A percentile compares a stretch with the other conserved stretches of the same genome.
Conservation (phyloP, 2,113 vertebrate species). For the Polypterus senegalus region DNA sequence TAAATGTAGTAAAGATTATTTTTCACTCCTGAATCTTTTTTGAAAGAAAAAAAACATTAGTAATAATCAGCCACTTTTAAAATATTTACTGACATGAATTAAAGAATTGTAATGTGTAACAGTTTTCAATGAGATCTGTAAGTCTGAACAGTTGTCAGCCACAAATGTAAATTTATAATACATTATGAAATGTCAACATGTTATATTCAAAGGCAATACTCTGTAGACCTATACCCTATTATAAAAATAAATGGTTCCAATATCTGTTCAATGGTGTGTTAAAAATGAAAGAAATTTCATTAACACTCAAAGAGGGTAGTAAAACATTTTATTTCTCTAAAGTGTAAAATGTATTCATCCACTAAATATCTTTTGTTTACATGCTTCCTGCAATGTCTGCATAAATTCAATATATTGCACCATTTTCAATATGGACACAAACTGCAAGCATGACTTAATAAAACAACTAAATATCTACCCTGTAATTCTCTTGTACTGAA, state of each 20-base stretch:
- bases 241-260: conserved; percentile 78
- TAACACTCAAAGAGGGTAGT: conserved; percentile 67
- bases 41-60: too few species aligned
- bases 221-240: conserved; percentile 53
- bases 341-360: conserved; percentile 50
- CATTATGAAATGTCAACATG: conserved; percentile 33
- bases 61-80: too few species aligned
- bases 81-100: background rate
- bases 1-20: too few species aligned
- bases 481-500: too few species aligned
- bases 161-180: conserved; percentile 27
- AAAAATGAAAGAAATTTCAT: conserved; percentile 71
- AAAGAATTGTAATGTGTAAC: background rate
- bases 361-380: conserved; percentile 53
- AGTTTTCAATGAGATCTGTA: conserved; percentile 24
- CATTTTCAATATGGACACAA: too few species aligned
- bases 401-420: conserved; percentile 35
- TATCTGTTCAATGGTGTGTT: conserved; percentile 81
- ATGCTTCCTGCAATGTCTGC: conserved; percentile 36
- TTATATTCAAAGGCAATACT: conserved; percentile 50
- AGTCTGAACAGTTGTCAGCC: conserved; percentile 19
- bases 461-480: too few species aligned
- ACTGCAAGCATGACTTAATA: too few species aligned
- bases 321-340: conserved; percentile 58
- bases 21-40: too few species aligned